These are phyloP conservation scores for Trichogramma pretiosum DNA, from an alignment of 1,140 invertebrate species.

Conservation along the genomic window DNA sequence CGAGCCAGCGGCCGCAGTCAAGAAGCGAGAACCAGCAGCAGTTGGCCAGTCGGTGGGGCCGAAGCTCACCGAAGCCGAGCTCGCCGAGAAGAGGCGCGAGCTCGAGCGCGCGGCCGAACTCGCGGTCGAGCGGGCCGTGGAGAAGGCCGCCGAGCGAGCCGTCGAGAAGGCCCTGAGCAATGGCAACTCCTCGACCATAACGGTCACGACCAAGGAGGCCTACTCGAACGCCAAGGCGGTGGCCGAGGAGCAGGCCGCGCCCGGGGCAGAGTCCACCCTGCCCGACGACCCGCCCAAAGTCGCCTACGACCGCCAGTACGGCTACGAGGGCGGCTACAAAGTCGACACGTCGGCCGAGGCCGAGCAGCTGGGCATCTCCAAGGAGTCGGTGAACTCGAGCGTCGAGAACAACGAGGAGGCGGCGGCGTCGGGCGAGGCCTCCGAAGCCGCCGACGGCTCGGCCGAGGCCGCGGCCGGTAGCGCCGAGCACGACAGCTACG, in stretches of 20 bases:
- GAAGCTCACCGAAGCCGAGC: neutral
- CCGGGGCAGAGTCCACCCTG: slow-evolving; percentile 21
- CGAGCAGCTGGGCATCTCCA: slow-evolving; percentile 3
- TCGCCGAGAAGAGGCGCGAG: slow-evolving; percentile 27
- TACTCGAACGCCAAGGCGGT: slow-evolving; percentile 33
- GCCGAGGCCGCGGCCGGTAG: neutral
- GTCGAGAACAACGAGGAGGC: neutral
- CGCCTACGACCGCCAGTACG: slow-evolving; percentile 5
- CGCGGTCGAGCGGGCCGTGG: slow-evolving; percentile 38
- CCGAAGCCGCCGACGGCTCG: neutral
- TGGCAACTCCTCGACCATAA: slow-evolving; percentile 34
- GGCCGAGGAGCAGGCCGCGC: slow-evolving; percentile 25
- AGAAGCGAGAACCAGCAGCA: too few relatives aligned
- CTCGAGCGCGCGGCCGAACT: slow-evolving; percentile 39
- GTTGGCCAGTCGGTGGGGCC: neutral
- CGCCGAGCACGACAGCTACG: neutral
- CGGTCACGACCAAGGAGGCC: slow-evolving; percentile 33
- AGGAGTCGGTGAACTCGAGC: slow-evolving; percentile 11
- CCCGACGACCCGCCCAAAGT: neutral
- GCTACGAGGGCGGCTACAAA: neutral
- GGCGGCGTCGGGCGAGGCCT: neutral
- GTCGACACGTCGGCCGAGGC: neutral
- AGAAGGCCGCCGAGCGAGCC: slow-evolving; percentile 38
- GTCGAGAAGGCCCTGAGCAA: slow-evolving; percentile 38
- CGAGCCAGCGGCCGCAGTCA: too few relatives aligned